Base-by-base conservation (phyloP, 2,113 vertebrate species). In the Peromyscus maniculatus region DNA sequence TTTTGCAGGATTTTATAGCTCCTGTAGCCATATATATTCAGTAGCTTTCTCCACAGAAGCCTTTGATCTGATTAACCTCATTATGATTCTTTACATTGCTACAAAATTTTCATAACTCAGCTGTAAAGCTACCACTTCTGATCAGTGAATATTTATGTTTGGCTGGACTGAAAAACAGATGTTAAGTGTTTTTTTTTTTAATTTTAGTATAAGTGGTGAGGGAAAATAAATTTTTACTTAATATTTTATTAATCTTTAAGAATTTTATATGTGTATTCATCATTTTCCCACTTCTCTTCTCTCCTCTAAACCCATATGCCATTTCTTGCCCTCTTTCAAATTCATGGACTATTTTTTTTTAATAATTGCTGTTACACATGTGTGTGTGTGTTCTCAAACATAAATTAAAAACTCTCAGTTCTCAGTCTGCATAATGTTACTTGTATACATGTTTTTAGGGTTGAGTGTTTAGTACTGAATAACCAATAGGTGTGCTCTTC, bases 111-210 rank as follows among this genome's bases (percentile, higher is more conserved):
- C 16, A 36, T 93, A 75, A 52, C 21, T 3, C 3, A 66, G 59
- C 62, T 69, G 91, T 57, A 66, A 80, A 84, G 33, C 49, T 72
- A 75, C 39, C 4, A 46, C 3, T 24, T 39, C 39, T 22, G 28
- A 71, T 80, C 71, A 74, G 55, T 12, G 49, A 96, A 71, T 89
- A 43, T 72, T 96, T 93, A 77, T 46, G 49, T 88, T 86, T 39
- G 93, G 71, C 49, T 87, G 67, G 28, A 75, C 36, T 78, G 39
- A 92, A 89, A 95, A 92, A 46, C 28, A 36, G 26, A 26, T 31
- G 46, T 64, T 79, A 77, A 77, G 22, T 36, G 80, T 16, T 82
- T 62, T 64, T 62, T 64, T 43, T 55, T 55, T 55, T 2, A 59
- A 74, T 74, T 33, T 26, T 72, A 72, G 36, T 72, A 19, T 72